Evolutionary conservation across 2,888 invertebrate species (phyloP).

Genomic region (Bombyx huttoni): DNA sequence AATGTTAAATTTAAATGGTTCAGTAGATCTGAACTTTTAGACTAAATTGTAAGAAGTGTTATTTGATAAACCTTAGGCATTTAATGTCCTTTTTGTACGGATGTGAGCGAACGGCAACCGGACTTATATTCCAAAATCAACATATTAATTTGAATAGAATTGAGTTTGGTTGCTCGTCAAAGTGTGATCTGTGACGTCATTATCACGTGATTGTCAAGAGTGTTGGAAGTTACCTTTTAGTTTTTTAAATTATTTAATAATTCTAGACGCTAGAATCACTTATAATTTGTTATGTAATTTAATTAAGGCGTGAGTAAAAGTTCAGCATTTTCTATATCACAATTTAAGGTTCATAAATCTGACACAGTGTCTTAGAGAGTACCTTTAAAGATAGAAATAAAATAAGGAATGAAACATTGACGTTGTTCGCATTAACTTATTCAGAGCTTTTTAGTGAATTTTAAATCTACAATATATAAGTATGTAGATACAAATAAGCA

Average conservation of each 20-base stretch:
- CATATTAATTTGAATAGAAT: conserved; percentile 9
- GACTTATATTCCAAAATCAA: background rate
- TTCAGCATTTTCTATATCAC: conserved; percentile 48
- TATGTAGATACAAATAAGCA: background rate
- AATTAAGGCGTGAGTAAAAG: conserved; percentile 54
- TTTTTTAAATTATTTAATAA: conserved; percentile 56
- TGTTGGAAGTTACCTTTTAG: conserved; percentile 69
- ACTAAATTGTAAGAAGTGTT: conserved; percentile 42
- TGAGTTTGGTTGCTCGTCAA: conserved; percentile 1
- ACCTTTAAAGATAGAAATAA: conserved; percentile 50
- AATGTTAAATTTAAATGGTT: conserved; percentile 59
- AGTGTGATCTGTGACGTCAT: conserved; percentile 7
- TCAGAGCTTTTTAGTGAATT: background rate
- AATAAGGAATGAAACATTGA: conserved; percentile 8
- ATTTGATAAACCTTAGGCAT: conserved; percentile 39
- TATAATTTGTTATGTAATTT: conserved; percentile 55
- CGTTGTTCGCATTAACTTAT: background rate
- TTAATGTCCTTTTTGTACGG: conserved; percentile 44
- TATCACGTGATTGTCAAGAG: conserved; percentile 16
- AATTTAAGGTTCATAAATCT: conserved; percentile 3
- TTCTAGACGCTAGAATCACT: conserved; percentile 54
- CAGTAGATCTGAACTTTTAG: conserved; percentile 54
- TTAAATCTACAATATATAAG: background rate
- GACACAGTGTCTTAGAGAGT: conserved; percentile 64
- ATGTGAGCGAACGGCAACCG: conserved; percentile 11